phyloP scores from a whole-genome alignment of 1,140 invertebrate genomes.

The Eriocheir sinensis region DNA sequence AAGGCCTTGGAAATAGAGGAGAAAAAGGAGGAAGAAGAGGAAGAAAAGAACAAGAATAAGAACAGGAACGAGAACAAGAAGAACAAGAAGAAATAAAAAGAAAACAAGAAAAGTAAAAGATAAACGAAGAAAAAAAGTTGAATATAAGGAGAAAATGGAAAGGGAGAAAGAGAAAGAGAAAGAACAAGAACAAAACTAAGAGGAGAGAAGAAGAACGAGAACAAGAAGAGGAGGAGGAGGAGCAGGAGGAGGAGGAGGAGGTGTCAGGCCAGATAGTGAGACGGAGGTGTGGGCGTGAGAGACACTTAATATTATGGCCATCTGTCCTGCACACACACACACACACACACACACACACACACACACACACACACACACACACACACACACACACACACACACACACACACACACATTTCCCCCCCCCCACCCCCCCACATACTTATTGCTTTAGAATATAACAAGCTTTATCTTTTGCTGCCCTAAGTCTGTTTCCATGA shows the following conservation, averaged over 20 bases:
- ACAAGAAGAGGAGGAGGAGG: neutral
- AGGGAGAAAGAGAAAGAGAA: neutral
- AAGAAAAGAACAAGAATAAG: conserved; percentile 2
- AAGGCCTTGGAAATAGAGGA: neutral
- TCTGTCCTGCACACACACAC: neutral
- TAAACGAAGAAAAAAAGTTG: neutral
- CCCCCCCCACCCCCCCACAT: too few species aligned
- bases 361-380: conserved; percentile 36
- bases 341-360: conserved; percentile 33
- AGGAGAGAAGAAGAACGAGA: neutral
- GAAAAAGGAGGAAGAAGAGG: neutral
- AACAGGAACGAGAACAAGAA: neutral
- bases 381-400: conserved; percentile 47
- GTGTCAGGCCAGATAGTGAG: neutral
- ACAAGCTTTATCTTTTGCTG: too few species aligned
- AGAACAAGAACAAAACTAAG: neutral
- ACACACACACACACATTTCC: conserved; percentile 38
- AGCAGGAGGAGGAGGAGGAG: neutral
- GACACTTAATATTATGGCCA: neutral
- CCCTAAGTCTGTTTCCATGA: too few species aligned
- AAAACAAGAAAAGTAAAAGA: neutral
- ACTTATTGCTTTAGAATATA: neutral
- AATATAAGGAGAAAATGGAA: neutral
- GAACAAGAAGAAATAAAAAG: neutral
- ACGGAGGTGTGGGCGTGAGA: conserved; percentile 31